These are phyloP conservation scores for Sisyra nigra DNA, from an alignment of 2,888 invertebrate species.

Conservation along the genomic window DNA sequence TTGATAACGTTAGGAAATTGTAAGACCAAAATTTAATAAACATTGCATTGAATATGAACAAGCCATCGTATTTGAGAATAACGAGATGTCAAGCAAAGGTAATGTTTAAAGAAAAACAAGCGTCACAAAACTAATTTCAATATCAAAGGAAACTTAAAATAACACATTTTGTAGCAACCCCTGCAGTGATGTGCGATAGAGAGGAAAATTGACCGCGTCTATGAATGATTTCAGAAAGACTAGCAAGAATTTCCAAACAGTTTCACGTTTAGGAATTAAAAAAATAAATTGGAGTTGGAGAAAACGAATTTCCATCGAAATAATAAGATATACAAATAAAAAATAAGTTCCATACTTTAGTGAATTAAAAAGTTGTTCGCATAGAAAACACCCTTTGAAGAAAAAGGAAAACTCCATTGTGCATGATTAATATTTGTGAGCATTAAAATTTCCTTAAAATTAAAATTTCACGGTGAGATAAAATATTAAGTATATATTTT, in stretches of 20 bases:
- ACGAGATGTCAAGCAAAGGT: constrained; percentile 1
- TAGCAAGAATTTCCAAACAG: background rate
- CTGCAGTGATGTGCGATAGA: constrained; percentile 2
- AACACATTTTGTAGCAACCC: constrained; percentile 6
- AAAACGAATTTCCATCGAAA: background rate
- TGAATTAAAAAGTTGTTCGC: background rate
- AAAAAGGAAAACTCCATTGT: background rate
- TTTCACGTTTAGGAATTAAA: background rate
- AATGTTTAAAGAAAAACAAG: constrained; percentile 8
- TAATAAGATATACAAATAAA: background rate
- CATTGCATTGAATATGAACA: background rate
- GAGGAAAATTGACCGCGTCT: constrained; percentile 6
- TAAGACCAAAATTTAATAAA: no score
- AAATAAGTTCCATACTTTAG: no score
- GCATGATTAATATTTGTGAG: no score
- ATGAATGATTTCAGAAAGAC: constrained; percentile 1
- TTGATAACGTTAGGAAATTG: no score
- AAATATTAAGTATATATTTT: no score
- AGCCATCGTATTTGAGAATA: background rate
- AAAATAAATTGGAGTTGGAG: background rate
- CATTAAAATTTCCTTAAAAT: no score
- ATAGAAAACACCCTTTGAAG: background rate
- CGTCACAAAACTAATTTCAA: constrained; percentile 8
- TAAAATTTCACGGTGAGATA: no score
- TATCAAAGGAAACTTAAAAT: constrained; percentile 8